Base-by-base conservation (phyloP, 2,797 vertebrate species). In the Numenius phaeopus region DNA sequence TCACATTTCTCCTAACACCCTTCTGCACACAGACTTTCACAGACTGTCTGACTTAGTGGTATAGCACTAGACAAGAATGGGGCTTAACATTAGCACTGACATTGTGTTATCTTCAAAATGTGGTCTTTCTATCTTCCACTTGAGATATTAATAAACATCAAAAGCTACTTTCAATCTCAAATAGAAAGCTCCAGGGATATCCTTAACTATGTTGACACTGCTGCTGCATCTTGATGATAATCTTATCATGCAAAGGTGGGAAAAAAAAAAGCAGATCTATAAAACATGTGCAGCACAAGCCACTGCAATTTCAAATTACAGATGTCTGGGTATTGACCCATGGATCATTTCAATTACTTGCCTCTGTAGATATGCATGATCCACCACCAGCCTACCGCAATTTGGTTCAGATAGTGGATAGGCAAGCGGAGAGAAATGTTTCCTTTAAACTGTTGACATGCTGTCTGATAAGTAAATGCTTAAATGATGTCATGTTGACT, bases 301-400 rank as follows among this genome's bases (percentile, higher is more conserved):
- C 79, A 65, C 90, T 83, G 72, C 72, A 81, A 62, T 96, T 97
- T 94, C 16, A 21, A 88, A 91, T 92, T 95, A 86, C 65, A 55
- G 79, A 72, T 94, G 72, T 92, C 82, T 87, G 72, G 18, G 42
- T 95, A 91, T 94, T 97, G 97, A 96, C 94, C 92, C 54, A 26
- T 16, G 46, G 92, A 97, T 96, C 94, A 96, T 94, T 97, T 92
- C 82, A 94, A 94, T 94, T 96, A 87, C 93, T 94, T 86, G 50
- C 49, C 83, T 89, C 64, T 96, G 70, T 71, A 94, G 92, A 94
- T 91, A 96, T 80, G 82, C 61, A 52, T 52, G 89, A 95, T 92
- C 92, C 72, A 79, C 92, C 39, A 69, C n/a, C 46, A 95, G 39
- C 54, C 39, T 95, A 76, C 82, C 34, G 72, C 58, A 78, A 0